Evolutionary conservation across 2,888 invertebrate genomes (phyloP).

Genomic region (Ochropleura leucogaster): DNA sequence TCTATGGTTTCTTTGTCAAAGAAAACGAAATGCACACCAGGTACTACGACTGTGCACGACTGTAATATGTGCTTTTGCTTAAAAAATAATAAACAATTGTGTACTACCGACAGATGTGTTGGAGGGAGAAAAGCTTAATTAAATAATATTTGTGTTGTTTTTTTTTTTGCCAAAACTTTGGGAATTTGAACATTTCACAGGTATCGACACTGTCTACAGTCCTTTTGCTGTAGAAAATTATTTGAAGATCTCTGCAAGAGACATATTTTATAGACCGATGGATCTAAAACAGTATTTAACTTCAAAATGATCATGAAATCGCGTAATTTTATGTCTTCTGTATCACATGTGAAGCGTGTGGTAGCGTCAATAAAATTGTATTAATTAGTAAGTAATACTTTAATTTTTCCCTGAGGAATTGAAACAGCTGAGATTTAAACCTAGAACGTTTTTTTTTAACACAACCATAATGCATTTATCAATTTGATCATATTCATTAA

Average conservation of each 20-base stretch:
- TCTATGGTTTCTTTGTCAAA: slow-evolving; percentile 74
- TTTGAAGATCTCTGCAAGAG: background rate
- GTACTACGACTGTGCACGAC: slow-evolving; percentile 59
- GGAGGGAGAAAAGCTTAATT: slow-evolving; percentile 7
- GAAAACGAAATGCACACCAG: slow-evolving; percentile 71
- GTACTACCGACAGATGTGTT: slow-evolving; percentile 75
- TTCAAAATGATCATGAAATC: background rate
- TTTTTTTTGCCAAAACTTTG: background rate
- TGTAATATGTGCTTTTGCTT: slow-evolving; percentile 83
- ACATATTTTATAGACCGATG: background rate
- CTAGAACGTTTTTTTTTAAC: no score
- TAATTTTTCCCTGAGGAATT: no score
- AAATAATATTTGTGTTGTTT: slow-evolving; percentile 16
- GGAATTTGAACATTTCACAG: background rate
- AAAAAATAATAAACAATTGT: slow-evolving; percentile 78
- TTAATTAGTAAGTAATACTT: background rate
- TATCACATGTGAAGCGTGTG: no score
- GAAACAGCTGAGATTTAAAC: no score
- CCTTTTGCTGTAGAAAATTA: background rate
- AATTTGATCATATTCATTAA: no score
- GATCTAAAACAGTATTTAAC: background rate
- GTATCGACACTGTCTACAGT: no score
- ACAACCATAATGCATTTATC: no score
- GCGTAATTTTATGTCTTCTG: background rate
- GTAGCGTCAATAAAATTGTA: no score